phyloP scores from a whole-genome alignment of 1,140 invertebrate genomes.

The Pantala flavescens region DNA sequence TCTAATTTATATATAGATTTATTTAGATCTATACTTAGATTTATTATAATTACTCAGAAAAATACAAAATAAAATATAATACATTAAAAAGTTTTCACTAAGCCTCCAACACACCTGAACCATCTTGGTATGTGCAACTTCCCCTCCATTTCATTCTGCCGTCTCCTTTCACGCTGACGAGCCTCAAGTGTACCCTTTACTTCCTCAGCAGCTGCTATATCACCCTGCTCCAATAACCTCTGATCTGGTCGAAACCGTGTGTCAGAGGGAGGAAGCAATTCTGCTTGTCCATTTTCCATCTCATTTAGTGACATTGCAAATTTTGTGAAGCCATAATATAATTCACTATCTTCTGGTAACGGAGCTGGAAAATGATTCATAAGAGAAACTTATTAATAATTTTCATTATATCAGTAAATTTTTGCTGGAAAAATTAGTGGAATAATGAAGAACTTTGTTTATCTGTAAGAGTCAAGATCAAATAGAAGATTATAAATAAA shows the following conservation, averaged over 20 bases:
- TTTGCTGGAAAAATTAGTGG: too few relatives aligned
- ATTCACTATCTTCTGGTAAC: slow-evolving; percentile 67
- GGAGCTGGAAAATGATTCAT: slow-evolving; percentile 40
- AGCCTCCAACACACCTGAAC: slow-evolving; percentile 61
- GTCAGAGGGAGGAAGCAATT: slow-evolving; percentile 61
- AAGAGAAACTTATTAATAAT: slow-evolving; percentile 11
- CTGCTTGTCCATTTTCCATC: slow-evolving; percentile 49
- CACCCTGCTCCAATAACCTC: slow-evolving; percentile 60
- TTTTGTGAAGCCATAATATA: slow-evolving; percentile 75
- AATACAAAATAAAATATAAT: too few relatives aligned
- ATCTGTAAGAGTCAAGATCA: too few relatives aligned
- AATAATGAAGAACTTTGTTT: too few relatives aligned
- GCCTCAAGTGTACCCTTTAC: slow-evolving; percentile 59
- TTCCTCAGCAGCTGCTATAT: slow-evolving; percentile 56
- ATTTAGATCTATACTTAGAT: too few relatives aligned
- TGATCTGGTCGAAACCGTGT: slow-evolving; percentile 53
- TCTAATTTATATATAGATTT: too few relatives aligned
- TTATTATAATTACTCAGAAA: too few relatives aligned
- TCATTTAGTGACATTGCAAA: slow-evolving; percentile 82
- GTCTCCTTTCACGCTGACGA: slow-evolving; percentile 53
- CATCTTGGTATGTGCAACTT: slow-evolving; percentile 44
- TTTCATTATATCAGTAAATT: slow-evolving; percentile 1
- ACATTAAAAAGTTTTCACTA: too few relatives aligned
- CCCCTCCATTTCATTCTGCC: slow-evolving; percentile 45
- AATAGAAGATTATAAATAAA: too few relatives aligned